Conservation (phyloP, 1,140 invertebrate species). For the Drosophila busckii region DNA sequence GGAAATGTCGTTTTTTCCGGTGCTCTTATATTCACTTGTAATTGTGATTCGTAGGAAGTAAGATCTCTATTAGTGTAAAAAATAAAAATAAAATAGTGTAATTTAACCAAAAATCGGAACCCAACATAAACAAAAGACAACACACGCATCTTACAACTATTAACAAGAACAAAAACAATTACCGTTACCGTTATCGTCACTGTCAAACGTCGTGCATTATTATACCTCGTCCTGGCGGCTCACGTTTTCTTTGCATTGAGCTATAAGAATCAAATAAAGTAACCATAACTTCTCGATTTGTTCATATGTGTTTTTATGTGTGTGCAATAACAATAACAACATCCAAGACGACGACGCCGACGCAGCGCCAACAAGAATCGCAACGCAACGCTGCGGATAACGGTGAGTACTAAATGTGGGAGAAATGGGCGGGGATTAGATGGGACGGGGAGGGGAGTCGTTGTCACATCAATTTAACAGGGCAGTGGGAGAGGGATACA, state of each 20-base stretch:
- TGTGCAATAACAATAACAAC: constrained; percentile 13
- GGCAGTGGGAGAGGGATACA: constrained; percentile 6
- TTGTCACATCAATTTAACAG: too few species aligned
- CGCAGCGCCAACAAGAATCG: too few species aligned
- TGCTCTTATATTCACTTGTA: constrained; percentile 55
- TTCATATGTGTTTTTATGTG: constrained; percentile 3
- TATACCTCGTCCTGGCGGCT: too few species aligned
- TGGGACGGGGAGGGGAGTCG: neutral
- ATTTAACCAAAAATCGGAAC: constrained; percentile 58
- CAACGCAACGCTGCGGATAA: constrained; percentile 24
- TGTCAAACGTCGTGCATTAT: constrained; percentile 10
- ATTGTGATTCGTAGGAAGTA: constrained; percentile 73
- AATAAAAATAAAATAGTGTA: constrained; percentile 57
- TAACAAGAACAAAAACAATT: constrained; percentile 17
- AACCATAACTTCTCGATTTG: constrained; percentile 1
- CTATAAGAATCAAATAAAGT: constrained; percentile 28
- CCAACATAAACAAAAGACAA: constrained; percentile 35
- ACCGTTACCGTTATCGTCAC: constrained; percentile 12
- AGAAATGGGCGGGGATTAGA: neutral
- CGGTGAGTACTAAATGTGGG: constrained; percentile 33
- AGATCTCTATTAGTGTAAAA: constrained; percentile 68
- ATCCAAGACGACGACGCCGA: too few species aligned
- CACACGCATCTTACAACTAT: constrained; percentile 21
- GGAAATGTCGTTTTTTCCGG: constrained; percentile 24
- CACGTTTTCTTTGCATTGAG: constrained; percentile 18